A percentile compares a stretch with the other conserved stretches of the same genome.
phyloP scores from a whole-genome alignment of 2,113 vertebrate species.

The Dromaius novaehollandiae region DNA sequence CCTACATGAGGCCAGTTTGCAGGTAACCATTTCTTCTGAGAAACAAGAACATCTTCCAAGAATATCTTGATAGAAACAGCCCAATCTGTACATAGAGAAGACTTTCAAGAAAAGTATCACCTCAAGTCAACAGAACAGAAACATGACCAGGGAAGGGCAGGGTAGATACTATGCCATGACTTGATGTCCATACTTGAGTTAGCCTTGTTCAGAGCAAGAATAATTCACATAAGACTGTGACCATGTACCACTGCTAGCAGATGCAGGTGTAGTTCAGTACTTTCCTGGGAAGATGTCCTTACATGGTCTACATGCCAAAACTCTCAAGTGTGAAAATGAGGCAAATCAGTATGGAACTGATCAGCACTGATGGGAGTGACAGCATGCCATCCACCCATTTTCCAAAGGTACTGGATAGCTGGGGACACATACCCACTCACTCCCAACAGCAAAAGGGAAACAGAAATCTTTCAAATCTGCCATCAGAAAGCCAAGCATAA shows the following conservation, averaged over 20 bases:
- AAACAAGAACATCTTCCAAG: slow-evolving; percentile 38
- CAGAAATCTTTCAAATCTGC: slow-evolving; percentile 29
- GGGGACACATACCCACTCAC: background rate
- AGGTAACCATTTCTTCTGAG: slow-evolving; percentile 52
- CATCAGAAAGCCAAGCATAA: slow-evolving; percentile 39
- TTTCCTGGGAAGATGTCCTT: slow-evolving; percentile 54
- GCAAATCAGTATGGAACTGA: slow-evolving; percentile 41
- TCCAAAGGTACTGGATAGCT: slow-evolving; percentile 32
- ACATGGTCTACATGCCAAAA: slow-evolving; percentile 42
- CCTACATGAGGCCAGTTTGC: slow-evolving; percentile 36
- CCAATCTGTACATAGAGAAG: slow-evolving; percentile 31
- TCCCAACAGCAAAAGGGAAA: slow-evolving; percentile 35
- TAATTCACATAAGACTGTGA: slow-evolving; percentile 65
- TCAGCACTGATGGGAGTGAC: slow-evolving; percentile 7
- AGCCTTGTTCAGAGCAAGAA: slow-evolving; percentile 59
- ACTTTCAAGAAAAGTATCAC: slow-evolving; percentile 33
- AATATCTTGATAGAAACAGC: slow-evolving; percentile 54
- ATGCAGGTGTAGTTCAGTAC: slow-evolving; percentile 57
- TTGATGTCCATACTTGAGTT: slow-evolving; percentile 45
- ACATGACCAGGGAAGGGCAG: slow-evolving; percentile 40
- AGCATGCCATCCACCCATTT: background rate
- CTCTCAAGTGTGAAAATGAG: slow-evolving; percentile 16
- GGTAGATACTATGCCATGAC: slow-evolving; percentile 43
- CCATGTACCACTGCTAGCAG: slow-evolving; percentile 45
- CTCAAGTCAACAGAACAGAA: slow-evolving; percentile 54